Evolutionary conservation across 2,113 vertebrate genomes (phyloP), one percentile per base, ranked within the genome.

Genomic region (Anas platyrhynchos): DNA sequence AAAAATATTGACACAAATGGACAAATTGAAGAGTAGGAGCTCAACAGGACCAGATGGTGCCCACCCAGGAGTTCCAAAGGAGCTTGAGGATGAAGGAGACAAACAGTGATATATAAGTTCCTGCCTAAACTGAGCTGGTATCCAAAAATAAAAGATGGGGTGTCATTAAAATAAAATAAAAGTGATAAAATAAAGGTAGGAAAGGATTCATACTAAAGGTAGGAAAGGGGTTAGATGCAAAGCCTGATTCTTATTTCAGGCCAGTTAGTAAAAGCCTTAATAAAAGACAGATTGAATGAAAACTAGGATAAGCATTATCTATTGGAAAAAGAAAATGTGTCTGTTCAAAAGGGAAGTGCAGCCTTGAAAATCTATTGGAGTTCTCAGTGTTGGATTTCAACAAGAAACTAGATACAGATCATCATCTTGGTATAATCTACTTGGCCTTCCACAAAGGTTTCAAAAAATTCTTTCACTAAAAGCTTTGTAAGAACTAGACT

Each of bases 21-120:
- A 66, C 77, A 94, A 62, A 27, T 9, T 6, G 38, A 74, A 61
- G 52, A 85, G 78, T 73, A 82, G 50, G 62, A 77, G 8, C 62
- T 93, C 71, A 73, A 34, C 17, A 3, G 34, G 74, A 76, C 29
- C 93, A 96, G 81, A 94, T 94, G 84, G 86, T 58, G 48, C 68
- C 71, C 81, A 84, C 74, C 10, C 38, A 85, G 89, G 58, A 84
- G 34, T 48, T 94, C 46, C 77, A 76, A 86, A 17, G 66, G 54
- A 89, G 23, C 34, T 36, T 31, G 43, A 76, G 38, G 66, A 79
- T 72, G 58, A 93, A 94, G 16, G 10, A 86, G 61, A 83, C 8
- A 79, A 89, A 74, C 9, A 36, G 16, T 13, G 6, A 13, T 20
- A 62, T 83, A 59, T 61, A 81, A 83, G 74, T 74, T 71, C 26